These are phyloP conservation scores for Mythimna pallens DNA, from an alignment of 2,888 invertebrate species.

Conservation along the genomic window DNA sequence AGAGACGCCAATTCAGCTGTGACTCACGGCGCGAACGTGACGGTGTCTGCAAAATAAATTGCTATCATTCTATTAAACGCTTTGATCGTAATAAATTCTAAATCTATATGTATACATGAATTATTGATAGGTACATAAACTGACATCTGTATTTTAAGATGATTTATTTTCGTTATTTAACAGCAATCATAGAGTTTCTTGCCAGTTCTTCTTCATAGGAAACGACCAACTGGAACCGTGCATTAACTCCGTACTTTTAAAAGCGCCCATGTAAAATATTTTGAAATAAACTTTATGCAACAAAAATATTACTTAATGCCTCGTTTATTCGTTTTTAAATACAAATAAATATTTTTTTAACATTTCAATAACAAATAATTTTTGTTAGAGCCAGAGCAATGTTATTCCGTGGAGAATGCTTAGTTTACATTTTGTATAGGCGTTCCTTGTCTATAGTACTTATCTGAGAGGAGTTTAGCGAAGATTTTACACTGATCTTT, in stretches of 20 bases:
- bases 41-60: constrained; percentile 46
- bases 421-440: neutral
- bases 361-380: neutral
- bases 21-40: constrained; percentile 40
- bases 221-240: too few species aligned
- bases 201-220: too few species aligned
- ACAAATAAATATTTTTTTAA: too few species aligned
- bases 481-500: neutral
- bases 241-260: too few species aligned
- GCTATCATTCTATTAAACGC: constrained; percentile 32
- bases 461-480: too few species aligned
- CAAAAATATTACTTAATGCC: too few species aligned
- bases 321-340: too few species aligned
- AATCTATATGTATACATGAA: constrained; percentile 7
- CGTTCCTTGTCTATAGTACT: neutral
- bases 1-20: constrained; percentile 35
- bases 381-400: neutral
- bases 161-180: neutral
- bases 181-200: too few species aligned
- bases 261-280: too few species aligned
- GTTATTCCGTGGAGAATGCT: too few species aligned
- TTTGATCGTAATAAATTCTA: constrained; percentile 29
- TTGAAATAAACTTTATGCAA: too few species aligned
- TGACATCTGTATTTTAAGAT: neutral
- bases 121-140: constrained; percentile 3